Base-by-base conservation (phyloP, 1,140 invertebrate species). In the Triops cancriformis region DNA sequence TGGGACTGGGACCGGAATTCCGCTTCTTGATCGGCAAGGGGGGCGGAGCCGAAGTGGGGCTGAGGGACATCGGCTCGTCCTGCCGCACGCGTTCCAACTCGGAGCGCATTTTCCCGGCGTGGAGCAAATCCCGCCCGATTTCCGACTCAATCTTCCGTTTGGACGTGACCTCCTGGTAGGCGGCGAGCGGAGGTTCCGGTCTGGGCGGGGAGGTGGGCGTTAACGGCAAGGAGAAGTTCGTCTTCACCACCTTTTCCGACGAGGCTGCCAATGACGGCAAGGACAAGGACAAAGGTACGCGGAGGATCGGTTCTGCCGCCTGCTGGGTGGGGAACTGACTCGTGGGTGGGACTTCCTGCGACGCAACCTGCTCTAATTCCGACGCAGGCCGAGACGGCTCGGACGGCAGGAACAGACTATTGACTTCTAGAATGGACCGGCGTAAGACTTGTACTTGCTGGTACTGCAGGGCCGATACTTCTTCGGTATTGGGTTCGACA, bases 401-500 rank as follows among this genome's bases (percentile, higher is more conserved):
- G 2, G 31, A 37, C 73, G 73, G 26, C 14, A 31, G 23, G 26
- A 90, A 83, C 80, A 92, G 83, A 37, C 90, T 89, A 82, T 92
- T 92, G 0, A 92, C 89, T 84, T 92, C 91, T 76, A 91, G 88
- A 74, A 92, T 89, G 26, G 90, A 91, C 80, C 89, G 87, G 43
- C 89, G 86, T 78, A 92, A 90, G 80, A 91, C 89, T 81, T 91
- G 92, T 0, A 92, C 90, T 85, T 92, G 90, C 80, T 91, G 90
- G 81, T 92, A 92, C n/a, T 64, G 51, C 51, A 64, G 10, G 5
- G 10, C 51, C 5, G 51, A 64, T 0, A 92, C 88, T 43, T 87
- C 88, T 73, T 84, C 81, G 43, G 79, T 78, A 26, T 78, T 72
- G 28, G 31, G 28, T 14, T 75, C n/a, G 37, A 72, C n/a, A 12